Percentiles rank a stretch among this genome's conserved stretches.
phyloP scores from a whole-genome alignment of 2,797 vertebrate genomes.

The Gymnocypris eckloni region DNA sequence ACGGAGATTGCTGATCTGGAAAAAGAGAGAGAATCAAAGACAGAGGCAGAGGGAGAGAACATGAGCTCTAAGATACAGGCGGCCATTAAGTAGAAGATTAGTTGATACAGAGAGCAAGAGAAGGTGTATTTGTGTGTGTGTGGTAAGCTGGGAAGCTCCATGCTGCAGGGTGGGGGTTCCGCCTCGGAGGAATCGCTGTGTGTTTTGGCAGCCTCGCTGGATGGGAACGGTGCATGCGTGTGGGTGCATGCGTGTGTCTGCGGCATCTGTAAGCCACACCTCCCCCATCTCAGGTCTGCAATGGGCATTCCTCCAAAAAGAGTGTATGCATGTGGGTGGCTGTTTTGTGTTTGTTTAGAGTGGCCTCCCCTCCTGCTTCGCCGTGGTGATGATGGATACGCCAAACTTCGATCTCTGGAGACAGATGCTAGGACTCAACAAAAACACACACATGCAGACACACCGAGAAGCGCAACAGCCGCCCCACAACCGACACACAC shows the following conservation, averaged over 20 bases:
- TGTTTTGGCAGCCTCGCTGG: constrained; percentile 75
- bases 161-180: constrained; percentile 58
- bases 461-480: constrained; percentile 64
- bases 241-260: constrained; percentile 40
- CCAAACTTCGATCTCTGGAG: constrained; percentile 64
- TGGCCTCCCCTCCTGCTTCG: constrained; percentile 51
- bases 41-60: constrained; percentile 20
- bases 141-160: constrained; percentile 39
- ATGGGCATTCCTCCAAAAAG: constrained; percentile 66
- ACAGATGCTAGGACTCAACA: constrained; percentile 61
- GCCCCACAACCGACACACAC: constrained; percentile 55
- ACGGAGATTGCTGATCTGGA: constrained; percentile 39
- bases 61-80: constrained; percentile 31
- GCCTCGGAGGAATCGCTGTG: constrained; percentile 72
- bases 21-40: constrained; percentile 46
- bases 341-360: constrained; percentile 72
- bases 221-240: constrained; percentile 51
- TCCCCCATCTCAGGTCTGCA: constrained; percentile 53
- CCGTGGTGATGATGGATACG: constrained; percentile 68
- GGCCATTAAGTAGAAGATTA: constrained; percentile 41
- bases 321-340: constrained; percentile 27
- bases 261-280: constrained; percentile 43
- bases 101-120: constrained; percentile 7
- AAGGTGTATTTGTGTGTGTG: constrained; percentile 43
- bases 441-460: constrained; percentile 66